Evolutionary conservation across 2,113 vertebrate genomes (phyloP).

Genomic region (Poecilia latipinna): DNA sequence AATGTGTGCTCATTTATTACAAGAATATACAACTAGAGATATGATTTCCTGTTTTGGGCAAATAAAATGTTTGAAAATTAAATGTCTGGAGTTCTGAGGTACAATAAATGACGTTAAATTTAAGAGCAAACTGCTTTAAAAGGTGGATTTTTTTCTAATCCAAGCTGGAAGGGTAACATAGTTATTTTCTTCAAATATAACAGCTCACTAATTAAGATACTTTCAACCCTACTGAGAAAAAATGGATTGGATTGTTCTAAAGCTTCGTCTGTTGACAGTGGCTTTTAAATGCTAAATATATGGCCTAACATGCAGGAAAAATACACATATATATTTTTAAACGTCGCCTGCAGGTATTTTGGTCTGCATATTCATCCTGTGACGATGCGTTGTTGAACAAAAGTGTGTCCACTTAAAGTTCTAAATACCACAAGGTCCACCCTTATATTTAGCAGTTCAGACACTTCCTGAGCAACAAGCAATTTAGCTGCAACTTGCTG

Average conservation of each 20-base stretch:
- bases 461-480: conserved; percentile 60
- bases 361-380: neutral
- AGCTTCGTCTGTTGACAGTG: neutral
- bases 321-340: neutral
- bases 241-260: neutral
- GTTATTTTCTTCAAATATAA: neutral
- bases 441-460: conserved; percentile 46
- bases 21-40: neutral
- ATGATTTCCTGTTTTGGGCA: neutral
- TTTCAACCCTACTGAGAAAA: neutral
- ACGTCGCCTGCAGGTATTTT: neutral
- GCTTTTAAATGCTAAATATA: neutral
- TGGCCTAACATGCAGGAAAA: neutral
- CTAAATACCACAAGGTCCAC: conserved; percentile 17
- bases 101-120: neutral
- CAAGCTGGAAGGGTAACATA: neutral
- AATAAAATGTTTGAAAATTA: neutral
- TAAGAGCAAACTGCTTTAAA: neutral
- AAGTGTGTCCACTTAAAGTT: neutral
- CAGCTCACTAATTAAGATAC: neutral
- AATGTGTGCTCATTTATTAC: no score
- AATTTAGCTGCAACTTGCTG: conserved; percentile 47
- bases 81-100: neutral
- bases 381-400: conserved; percentile 1
- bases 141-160: no score